Evolutionary conservation across 2,888 invertebrate genomes (phyloP), one percentile per base, ranked within the genome.

Genomic region (Yponomeuta cagnagella): DNA sequence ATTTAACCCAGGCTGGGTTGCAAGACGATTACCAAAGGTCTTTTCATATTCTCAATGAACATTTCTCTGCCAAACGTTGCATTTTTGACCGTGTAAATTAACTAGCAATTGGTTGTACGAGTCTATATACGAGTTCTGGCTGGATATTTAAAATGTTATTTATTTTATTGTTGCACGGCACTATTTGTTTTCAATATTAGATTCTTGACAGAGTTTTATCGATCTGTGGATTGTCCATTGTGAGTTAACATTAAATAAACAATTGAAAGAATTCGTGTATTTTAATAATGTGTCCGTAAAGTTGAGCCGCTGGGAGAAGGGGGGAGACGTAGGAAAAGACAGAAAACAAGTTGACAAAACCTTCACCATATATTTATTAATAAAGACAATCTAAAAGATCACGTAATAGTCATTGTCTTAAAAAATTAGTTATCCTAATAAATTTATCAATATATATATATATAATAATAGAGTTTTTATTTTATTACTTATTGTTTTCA

Each of bases 311-410:
- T 15, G 52, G 12, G 52, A 58, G 52, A 15, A 15, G 52, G 1
- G 3, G 12, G 52, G 52, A 58, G 52, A 58, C 15, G 5, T 12
- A 58, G 52, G 52, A 58, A 58, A 58, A 58, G 52, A 67, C 15
- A 84, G 85, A 89, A 88, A 89, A 87, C 85, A 79, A 89, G 78
- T 86, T 84, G 87, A 89, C 89, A 88, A 92, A 91, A 92, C 90
- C 89, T 92, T 91, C 90, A 91, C 91, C 92, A 91, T 91, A 90
- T 91, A 91, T 92, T 92, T 91, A 92, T 91, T 91, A 91, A 92
- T 92, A 92, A 92, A 92, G 91, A 92, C 92, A 92, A 90, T 92
- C 92, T 92, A 92, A 92, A 92, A 92, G 92, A 91, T 92, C 92
- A 92, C 91, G 87, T 91, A 91, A 88, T 89, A 90, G 90, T 91